Conservation (phyloP, 35 echinoderm and acorn worm genomes). For the Apostichopus parvimensis region DNA sequence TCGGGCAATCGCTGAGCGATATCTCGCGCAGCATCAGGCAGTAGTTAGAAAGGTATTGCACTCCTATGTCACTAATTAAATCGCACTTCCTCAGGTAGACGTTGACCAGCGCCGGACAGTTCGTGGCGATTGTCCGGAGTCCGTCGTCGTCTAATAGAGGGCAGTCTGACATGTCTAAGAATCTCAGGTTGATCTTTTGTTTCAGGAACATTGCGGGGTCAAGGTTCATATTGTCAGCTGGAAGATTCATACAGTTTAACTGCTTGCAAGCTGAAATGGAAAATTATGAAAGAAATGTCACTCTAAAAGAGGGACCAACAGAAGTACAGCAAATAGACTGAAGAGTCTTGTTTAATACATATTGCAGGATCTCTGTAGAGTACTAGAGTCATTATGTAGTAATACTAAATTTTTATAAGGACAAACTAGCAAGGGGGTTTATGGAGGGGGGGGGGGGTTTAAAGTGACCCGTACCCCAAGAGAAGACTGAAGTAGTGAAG, state of each 20-base stretch:
- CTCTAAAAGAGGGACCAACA: no score
- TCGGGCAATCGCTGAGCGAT: constrained; percentile 88
- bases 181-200: constrained; percentile 80
- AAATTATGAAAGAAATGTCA: not conserved
- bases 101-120: constrained; percentile 88
- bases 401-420: no score
- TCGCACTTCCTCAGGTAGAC: constrained; percentile 84
- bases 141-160: constrained; percentile 83
- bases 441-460: no score
- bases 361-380: no score
- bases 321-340: no score
- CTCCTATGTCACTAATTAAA: constrained; percentile 81
- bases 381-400: no score
- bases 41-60: constrained; percentile 76
- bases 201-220: constrained; percentile 57
- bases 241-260: constrained; percentile 75
- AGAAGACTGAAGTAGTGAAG: no score
- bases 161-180: constrained; percentile 97
- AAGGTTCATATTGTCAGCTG: constrained; percentile 53
- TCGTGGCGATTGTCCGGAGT: constrained; percentile 83
- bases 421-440: no score
- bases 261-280: constrained; percentile 70
- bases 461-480: no score
- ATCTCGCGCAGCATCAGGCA: constrained; percentile 91
- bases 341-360: no score